These are phyloP conservation scores for Synanthedon tipuliformis DNA, from an alignment of 2,888 invertebrate species.

Conservation along the genomic window DNA sequence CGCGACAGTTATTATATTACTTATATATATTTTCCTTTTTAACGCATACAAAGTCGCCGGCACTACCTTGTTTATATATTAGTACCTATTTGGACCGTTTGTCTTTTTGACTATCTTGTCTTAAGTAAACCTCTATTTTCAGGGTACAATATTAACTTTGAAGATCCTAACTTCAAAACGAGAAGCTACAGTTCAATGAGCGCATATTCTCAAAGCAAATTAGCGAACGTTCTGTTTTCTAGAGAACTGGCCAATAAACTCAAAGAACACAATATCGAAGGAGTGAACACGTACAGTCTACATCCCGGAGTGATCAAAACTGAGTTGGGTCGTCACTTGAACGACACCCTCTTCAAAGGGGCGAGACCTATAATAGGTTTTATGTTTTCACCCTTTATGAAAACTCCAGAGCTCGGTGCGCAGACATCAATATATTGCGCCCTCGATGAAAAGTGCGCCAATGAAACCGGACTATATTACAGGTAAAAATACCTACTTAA, in stretches of 20 bases:
- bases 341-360: slow-evolving; percentile 60
- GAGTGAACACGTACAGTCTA: slow-evolving; percentile 75
- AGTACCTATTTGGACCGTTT: too few relatives aligned
- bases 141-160: slow-evolving; percentile 69
- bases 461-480: slow-evolving; percentile 73
- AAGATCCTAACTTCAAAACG: slow-evolving; percentile 78
- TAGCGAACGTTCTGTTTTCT: slow-evolving; percentile 85
- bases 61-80: too few relatives aligned
- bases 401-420: slow-evolving; percentile 75
- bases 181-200: slow-evolving; percentile 72
- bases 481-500: slow-evolving; percentile 33
- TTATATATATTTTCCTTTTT: too few relatives aligned
- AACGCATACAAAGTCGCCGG: too few relatives aligned
- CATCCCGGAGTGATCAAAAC: slow-evolving; percentile 83
- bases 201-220: slow-evolving; percentile 85
- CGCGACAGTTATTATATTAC: too few relatives aligned
- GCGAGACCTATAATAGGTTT: slow-evolving; percentile 40
- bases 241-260: slow-evolving; percentile 75
- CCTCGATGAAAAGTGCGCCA: slow-evolving; percentile 73
- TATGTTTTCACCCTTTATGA: slow-evolving; percentile 54
- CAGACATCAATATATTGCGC: slow-evolving; percentile 82
- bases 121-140: slow-evolving; percentile 9
- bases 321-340: slow-evolving; percentile 76
- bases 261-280: slow-evolving; percentile 63
- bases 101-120: too few relatives aligned